Percentiles rank a stretch among this genome's conserved stretches.
Conservation (phyloP, 2,113 vertebrate genomes). For the Cervus canadensis region DNA sequence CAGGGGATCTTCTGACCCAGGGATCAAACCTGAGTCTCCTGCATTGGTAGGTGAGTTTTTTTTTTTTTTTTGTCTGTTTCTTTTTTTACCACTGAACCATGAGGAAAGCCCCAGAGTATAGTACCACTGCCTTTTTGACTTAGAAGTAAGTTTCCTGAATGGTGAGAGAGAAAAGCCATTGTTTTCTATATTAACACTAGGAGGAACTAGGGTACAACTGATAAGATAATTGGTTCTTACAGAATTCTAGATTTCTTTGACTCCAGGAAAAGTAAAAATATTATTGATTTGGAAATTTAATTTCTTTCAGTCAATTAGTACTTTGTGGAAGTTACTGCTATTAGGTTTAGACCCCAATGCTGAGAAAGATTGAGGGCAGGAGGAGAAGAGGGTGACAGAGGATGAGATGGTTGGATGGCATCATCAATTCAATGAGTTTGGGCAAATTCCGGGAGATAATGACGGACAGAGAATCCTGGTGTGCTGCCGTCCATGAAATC, state of each 20-base stretch:
- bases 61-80: background rate
- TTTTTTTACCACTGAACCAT: background rate
- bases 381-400: background rate
- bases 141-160: background rate
- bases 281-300: background rate
- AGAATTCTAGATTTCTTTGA: slow-evolving; percentile 25
- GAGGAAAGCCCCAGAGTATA: background rate
- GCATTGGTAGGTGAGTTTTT: background rate
- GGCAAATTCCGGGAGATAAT: background rate
- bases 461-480: background rate
- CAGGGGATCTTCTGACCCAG: background rate
- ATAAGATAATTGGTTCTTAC: background rate
- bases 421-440: background rate
- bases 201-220: background rate
- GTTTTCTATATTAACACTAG: background rate
- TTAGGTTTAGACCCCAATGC: background rate
- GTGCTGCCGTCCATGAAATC: background rate
- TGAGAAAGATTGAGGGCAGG: background rate
- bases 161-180: background rate
- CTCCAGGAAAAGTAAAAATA: slow-evolving; percentile 9
- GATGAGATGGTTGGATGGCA: background rate
- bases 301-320: background rate
- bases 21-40: background rate
- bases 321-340: background rate
- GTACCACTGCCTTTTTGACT: background rate